Evolutionary conservation across 2,888 invertebrate species (phyloP), one percentile per base, ranked within the genome.

Genomic region (Drosophila peninsularis): DNA sequence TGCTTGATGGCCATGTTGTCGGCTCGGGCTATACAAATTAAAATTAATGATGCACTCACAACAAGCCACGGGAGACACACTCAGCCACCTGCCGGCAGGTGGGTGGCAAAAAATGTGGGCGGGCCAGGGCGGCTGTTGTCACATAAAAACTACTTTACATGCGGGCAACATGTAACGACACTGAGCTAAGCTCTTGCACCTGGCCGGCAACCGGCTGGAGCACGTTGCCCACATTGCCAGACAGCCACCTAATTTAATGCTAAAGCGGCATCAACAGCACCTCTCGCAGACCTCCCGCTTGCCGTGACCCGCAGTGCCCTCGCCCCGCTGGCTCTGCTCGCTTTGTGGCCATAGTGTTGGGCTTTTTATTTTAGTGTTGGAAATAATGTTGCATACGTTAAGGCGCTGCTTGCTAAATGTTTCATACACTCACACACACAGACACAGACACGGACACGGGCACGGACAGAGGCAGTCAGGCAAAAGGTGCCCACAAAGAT

Each of bases 41-140:
- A 85, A 85, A 85, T 85, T 85, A 85, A 85, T 88, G 88, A 88
- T 88, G 86, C 88, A 86, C 88, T 85, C 88, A 78, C 83, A 79
- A 73, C 74, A 72, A 71, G 77, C 74, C 76, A 68, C 54, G 53
- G 65, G 32, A 71, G 42, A 71, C 53, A 74, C 57, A 61, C 52
- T 56, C 47, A 66, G 41, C 45, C 19, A 41, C 41, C 50, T 5
- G 34, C 34, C 49, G 14, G 49, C 17, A 32, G 49, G 32, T 19
- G 19, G 49, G 34, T 14, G 32, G 32, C 5, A 14, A 58, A 19
- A 39, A 27, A 27, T 9, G 17, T 14, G 37, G 4, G 27, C 1
- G 1, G 10, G 6, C 3, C 5, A 6, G 27, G 13, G 11, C 0
- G 19, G n/a, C 5, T 50, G 52, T 36, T 50, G 53, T 69, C 82